These are phyloP conservation scores for Penaeus vannamei DNA, from an alignment of 1,140 invertebrate species.

Conservation along the genomic window DNA sequence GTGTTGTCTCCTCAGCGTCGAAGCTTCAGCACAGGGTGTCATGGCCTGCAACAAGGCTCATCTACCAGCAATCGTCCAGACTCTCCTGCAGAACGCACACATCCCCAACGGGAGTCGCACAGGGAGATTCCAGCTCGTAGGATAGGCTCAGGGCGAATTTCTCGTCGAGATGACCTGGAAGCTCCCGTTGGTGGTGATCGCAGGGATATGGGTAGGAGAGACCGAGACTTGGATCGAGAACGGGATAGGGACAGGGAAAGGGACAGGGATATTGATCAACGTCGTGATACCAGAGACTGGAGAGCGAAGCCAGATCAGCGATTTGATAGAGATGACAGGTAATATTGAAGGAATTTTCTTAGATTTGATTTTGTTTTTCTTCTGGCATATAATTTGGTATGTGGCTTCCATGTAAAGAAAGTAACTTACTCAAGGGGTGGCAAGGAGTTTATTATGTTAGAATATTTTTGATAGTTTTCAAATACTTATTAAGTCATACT, in stretches of 20 bases:
- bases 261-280: conserved; percentile 40
- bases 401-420: too few relatives aligned
- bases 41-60: conserved; percentile 72
- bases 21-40: conserved; percentile 87
- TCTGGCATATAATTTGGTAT: neutral
- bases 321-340: conserved; percentile 63
- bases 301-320: conserved; percentile 60
- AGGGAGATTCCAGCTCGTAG: conserved; percentile 56
- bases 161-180: conserved; percentile 62
- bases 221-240: conserved; percentile 52
- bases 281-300: conserved; percentile 62
- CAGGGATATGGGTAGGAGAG: conserved; percentile 43
- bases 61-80: conserved; percentile 58
- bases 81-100: conserved; percentile 56
- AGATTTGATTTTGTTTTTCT: neutral
- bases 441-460: neutral
- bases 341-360: neutral
- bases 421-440: too few relatives aligned
- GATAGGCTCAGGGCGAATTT: conserved; percentile 64
- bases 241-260: conserved; percentile 40
- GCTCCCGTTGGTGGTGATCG: conserved; percentile 53
- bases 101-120: conserved; percentile 53
- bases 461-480: neutral
- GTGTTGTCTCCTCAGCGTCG: conserved; percentile 86
- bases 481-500: neutral